These are phyloP conservation scores for Eciton burchellii DNA, from an alignment of 1,140 invertebrate genomes.

Conservation along the genomic window DNA sequence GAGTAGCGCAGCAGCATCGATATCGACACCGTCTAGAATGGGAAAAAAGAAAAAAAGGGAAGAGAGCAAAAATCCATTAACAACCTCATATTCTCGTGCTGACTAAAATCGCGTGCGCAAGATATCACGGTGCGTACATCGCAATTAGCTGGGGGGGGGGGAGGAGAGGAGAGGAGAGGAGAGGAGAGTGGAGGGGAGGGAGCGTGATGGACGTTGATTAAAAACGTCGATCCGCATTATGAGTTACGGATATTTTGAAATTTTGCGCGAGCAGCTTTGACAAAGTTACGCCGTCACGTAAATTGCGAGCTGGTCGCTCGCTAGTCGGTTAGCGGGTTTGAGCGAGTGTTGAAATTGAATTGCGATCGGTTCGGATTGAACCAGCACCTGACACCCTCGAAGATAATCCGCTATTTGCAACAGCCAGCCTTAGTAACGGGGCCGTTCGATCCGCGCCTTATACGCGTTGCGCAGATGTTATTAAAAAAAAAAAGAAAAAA, in stretches of 20 bases:
- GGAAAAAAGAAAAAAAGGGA: conserved; percentile 88
- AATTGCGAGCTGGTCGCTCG: conserved; percentile 66
- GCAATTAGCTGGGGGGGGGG: conserved; percentile 27
- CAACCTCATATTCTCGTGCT: conserved; percentile 3
- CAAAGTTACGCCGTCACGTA: conserved; percentile 59
- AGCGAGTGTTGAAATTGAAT: conserved; percentile 78
- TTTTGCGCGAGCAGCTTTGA: conserved; percentile 62
- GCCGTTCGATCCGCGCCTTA: conserved; percentile 58
- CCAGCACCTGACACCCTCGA: conserved; percentile 76
- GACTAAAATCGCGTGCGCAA: neutral
- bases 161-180: too few species aligned
- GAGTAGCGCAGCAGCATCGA: conserved; percentile 99
- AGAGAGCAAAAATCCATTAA: conserved; percentile 67
- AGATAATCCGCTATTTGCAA: conserved; percentile 78
- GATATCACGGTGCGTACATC: neutral
- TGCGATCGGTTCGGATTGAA: conserved; percentile 74
- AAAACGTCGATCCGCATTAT: conserved; percentile 42
- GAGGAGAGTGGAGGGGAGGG: too few species aligned
- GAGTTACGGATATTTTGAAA: conserved; percentile 42
- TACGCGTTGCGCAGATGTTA: conserved; percentile 61
- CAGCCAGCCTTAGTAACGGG: conserved; percentile 64
- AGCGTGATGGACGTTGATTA: conserved; percentile 18
- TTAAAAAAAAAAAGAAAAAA: conserved; percentile 28
- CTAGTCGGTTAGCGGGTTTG: conserved; percentile 74
- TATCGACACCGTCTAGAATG: conserved; percentile 99